phyloP scores from a whole-genome alignment of 2,113 vertebrate genomes.

The Tiliqua scincoides region DNA sequence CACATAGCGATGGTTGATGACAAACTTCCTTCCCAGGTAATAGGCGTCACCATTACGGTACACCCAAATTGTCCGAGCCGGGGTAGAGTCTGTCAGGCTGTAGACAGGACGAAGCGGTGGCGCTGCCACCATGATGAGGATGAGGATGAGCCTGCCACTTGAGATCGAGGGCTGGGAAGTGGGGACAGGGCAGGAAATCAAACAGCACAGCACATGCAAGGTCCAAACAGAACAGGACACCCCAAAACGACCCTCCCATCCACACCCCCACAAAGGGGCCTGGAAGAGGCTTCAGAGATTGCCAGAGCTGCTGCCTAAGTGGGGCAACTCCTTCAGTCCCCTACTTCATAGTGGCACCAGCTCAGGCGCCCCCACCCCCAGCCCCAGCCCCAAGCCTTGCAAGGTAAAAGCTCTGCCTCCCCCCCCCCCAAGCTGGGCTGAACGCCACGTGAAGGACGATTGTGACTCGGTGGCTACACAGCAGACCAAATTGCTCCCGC shows the following conservation, averaged over 20 bases:
- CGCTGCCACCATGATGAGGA: conserved; percentile 15
- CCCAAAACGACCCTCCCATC: neutral
- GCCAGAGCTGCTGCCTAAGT: too few species aligned
- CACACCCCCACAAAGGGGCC: neutral
- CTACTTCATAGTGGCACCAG: conserved; percentile 10
- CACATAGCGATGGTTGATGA: conserved; percentile 70
- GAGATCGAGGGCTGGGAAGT: too few species aligned
- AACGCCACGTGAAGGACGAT: neutral
- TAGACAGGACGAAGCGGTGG: neutral
- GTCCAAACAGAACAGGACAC: too few species aligned
- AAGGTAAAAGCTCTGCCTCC: neutral
- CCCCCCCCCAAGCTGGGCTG: neutral
- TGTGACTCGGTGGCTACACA: neutral
- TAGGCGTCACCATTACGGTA: conserved; percentile 81
- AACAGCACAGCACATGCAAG: neutral
- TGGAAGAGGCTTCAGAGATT: neutral
- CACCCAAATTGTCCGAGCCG: conserved; percentile 74
- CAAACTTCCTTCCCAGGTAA: conserved; percentile 72
- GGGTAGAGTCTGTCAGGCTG: conserved; percentile 57
- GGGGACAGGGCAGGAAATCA: neutral
- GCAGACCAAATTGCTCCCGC: neutral
- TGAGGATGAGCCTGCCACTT: neutral
- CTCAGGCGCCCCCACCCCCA: neutral
- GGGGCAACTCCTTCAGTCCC: neutral
- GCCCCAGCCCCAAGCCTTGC: neutral